Percentiles rank a stretch among this genome's conserved stretches.
Evolutionary conservation across 2,888 invertebrate genomes (phyloP).

Genomic region (Steinernema hermaphroditum): DNA sequence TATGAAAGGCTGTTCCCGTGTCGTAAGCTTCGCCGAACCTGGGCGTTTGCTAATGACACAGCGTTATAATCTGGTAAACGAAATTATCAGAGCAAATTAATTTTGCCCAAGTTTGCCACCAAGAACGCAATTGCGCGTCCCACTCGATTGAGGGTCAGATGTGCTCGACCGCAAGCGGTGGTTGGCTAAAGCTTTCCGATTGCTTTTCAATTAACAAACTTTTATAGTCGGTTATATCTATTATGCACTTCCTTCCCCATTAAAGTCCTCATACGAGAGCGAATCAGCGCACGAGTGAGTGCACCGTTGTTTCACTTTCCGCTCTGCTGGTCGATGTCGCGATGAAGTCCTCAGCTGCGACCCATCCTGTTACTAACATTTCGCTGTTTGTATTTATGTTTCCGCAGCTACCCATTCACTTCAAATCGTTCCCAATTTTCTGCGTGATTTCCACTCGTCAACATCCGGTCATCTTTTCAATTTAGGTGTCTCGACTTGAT

Average conservation of each 20-base stretch:
- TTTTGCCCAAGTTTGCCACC: neutral
- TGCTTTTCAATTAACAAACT: conserved; percentile 29
- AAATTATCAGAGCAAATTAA: conserved; percentile 25
- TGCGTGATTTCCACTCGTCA: conserved; percentile 19
- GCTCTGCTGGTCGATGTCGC: neutral
- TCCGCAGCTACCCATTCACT: neutral
- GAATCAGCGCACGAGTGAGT: conserved; percentile 14
- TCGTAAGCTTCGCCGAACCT: too few species aligned
- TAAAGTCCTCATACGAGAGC: conserved; percentile 9
- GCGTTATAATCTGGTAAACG: conserved; percentile 3
- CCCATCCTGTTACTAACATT: neutral
- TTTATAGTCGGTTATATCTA: conserved; percentile 29
- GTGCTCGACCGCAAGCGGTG: conserved; percentile 13
- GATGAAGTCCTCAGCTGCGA: neutral
- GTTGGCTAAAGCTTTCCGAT: conserved; percentile 10
- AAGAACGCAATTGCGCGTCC: conserved; percentile 20
- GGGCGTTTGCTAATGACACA: neutral
- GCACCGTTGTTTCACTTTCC: conserved; percentile 12
- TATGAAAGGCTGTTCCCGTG: too few species aligned
- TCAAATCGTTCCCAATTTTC: neutral
- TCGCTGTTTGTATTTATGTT: neutral
- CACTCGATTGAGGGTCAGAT: conserved; percentile 21
- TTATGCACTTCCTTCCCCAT: conserved; percentile 31
- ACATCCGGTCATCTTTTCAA: conserved; percentile 25
- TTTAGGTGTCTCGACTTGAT: conserved; percentile 23